phyloP scores from a whole-genome alignment of 2,113 vertebrate genomes.

The Gymnogyps californianus region DNA sequence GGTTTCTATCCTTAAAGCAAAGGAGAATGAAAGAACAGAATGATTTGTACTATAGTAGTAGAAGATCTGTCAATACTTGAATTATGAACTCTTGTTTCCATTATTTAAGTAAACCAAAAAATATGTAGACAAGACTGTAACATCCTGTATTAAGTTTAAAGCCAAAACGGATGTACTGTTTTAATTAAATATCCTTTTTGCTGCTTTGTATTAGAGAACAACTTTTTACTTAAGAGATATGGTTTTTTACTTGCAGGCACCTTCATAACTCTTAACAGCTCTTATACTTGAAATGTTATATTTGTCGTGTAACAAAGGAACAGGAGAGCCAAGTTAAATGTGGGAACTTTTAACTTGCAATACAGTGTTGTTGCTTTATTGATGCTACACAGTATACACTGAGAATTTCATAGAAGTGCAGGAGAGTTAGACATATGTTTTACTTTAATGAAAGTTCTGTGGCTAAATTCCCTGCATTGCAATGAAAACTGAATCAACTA shows the following conservation, averaged over 20 bases:
- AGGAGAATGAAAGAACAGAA: neutral
- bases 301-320: neutral
- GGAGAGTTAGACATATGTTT: neutral
- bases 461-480: neutral
- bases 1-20: neutral
- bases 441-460: neutral
- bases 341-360: neutral
- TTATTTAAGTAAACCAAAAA: conserved; percentile 1
- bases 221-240: neutral
- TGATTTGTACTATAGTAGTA: neutral
- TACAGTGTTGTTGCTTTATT: neutral
- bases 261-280: neutral
- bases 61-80: neutral
- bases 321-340: neutral
- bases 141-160: neutral
- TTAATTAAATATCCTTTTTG: neutral
- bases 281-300: neutral
- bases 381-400: neutral
- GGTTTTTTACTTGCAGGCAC: neutral
- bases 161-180: neutral
- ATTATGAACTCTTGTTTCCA: neutral
- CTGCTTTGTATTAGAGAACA: neutral
- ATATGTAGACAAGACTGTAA: neutral
- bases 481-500: neutral
- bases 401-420: neutral